These are phyloP conservation scores for Gobius niger DNA, from an alignment of 2,113 vertebrate species.

Conservation along the genomic window DNA sequence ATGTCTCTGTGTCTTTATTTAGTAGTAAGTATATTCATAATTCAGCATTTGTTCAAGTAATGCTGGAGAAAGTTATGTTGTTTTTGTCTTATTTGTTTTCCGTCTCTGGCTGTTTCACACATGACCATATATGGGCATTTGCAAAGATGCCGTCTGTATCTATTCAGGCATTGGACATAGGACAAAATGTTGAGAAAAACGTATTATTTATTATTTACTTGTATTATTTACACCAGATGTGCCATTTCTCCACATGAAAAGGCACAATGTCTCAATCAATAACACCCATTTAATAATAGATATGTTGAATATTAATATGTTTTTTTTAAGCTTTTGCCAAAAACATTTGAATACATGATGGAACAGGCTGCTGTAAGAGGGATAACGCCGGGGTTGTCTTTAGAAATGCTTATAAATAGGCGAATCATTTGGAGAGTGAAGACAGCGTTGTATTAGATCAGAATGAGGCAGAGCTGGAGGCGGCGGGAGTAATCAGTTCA, in stretches of 20 bases:
- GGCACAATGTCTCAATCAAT: conserved; percentile 52
- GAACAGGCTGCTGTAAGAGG: conserved; percentile 33
- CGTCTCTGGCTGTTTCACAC: no score
- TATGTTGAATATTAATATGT: conserved; percentile 47
- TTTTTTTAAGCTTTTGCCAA: conserved; percentile 23
- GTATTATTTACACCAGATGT: neutral
- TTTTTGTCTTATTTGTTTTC: no score
- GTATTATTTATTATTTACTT: no score
- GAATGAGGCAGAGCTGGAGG: conserved; percentile 13
- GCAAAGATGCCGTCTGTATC: no score
- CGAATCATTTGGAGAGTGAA: conserved; percentile 13
- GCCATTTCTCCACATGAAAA: conserved; percentile 47
- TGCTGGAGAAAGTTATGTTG: no score
- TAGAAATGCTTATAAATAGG: conserved; percentile 22
- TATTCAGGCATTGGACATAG: no score
- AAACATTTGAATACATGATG: conserved; percentile 2
- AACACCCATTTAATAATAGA: conserved; percentile 65
- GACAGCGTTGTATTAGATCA: conserved; percentile 13
- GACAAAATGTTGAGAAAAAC: no score
- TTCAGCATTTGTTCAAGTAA: no score
- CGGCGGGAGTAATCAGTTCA: neutral
- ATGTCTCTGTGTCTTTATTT: no score
- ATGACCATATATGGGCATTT: no score
- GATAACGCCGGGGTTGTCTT: conserved; percentile 45
- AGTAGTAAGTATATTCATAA: no score